Evolutionary conservation across 2,797 vertebrate genomes (phyloP).

Genomic region (Mormyrops attenuatus): DNA sequence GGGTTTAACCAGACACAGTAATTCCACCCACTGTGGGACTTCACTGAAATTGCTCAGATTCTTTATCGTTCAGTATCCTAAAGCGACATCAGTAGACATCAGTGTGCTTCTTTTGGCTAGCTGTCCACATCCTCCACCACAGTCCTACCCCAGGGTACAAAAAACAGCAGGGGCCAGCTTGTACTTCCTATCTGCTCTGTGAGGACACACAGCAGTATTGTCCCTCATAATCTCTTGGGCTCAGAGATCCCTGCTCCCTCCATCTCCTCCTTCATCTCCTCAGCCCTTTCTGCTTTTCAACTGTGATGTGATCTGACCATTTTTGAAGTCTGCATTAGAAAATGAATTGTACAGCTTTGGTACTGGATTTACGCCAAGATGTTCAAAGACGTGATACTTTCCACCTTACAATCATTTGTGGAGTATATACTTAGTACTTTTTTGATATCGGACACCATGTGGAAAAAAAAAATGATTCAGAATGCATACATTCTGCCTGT

Average conservation of each 20-base stretch:
- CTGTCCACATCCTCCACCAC: not conserved
- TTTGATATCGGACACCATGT: not conserved
- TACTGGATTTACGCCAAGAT: not conserved
- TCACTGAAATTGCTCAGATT: not conserved
- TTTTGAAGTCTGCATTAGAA: not conserved
- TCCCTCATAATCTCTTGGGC: not conserved
- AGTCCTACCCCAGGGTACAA: not conserved
- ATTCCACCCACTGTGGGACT: not conserved
- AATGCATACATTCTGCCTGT: not conserved
- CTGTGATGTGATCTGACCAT: not conserved
- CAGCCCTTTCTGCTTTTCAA: not conserved
- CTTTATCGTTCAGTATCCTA: not conserved
- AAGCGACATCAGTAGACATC: not conserved
- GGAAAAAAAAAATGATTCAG: not conserved
- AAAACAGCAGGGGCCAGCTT: not conserved
- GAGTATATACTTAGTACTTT: not conserved
- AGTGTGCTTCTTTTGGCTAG: not conserved
- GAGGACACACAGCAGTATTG: not conserved
- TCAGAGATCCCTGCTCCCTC: not conserved
- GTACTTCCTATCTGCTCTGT: not conserved
- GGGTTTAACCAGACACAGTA: not conserved
- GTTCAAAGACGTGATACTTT: not conserved
- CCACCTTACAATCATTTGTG: not conserved
- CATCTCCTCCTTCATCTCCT: not conserved
- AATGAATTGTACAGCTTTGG: not conserved